Percentiles rank a stretch among this genome's conserved stretches.
Conservation (phyloP, 2,797 vertebrate genomes). For the Amazonetta brasiliensis region DNA sequence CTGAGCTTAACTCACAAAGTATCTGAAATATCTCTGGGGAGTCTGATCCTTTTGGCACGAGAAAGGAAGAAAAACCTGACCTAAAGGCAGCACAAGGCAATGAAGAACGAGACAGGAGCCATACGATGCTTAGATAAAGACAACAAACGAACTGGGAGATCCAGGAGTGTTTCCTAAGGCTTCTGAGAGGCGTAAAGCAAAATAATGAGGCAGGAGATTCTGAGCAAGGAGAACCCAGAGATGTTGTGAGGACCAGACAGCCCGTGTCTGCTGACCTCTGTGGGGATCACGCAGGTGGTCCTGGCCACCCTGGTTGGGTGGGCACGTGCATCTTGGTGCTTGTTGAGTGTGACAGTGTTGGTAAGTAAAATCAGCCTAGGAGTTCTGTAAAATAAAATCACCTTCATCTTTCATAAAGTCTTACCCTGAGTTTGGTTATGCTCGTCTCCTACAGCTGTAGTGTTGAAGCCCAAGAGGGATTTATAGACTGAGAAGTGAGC, state of each 20-base stretch:
- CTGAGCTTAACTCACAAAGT: neutral
- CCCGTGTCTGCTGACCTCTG: neutral
- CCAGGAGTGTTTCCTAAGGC: neutral
- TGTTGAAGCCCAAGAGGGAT: neutral
- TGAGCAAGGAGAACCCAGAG: neutral
- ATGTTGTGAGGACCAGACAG: neutral
- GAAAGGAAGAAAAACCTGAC: neutral
- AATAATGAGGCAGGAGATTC: neutral
- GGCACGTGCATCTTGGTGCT: accelerated
- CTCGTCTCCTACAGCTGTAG: neutral
- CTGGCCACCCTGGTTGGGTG: neutral
- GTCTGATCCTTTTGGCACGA: neutral
- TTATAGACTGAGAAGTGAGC: neutral
- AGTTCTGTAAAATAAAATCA: neutral
- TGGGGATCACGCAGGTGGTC: neutral
- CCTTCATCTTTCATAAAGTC: neutral
- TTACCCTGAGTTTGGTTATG: neutral
- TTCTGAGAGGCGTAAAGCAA: neutral
- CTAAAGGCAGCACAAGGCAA: neutral
- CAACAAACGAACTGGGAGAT: neutral
- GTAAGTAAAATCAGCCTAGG: neutral
- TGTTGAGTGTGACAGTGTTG: neutral
- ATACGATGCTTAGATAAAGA: neutral
- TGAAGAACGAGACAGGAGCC: neutral
- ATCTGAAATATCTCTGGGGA: neutral